A percentile compares a stretch with the other conserved stretches of the same genome.
These are phyloP conservation scores for Podiceps cristatus DNA, from an alignment of 2,113 vertebrate genomes.

Conservation along the genomic window DNA sequence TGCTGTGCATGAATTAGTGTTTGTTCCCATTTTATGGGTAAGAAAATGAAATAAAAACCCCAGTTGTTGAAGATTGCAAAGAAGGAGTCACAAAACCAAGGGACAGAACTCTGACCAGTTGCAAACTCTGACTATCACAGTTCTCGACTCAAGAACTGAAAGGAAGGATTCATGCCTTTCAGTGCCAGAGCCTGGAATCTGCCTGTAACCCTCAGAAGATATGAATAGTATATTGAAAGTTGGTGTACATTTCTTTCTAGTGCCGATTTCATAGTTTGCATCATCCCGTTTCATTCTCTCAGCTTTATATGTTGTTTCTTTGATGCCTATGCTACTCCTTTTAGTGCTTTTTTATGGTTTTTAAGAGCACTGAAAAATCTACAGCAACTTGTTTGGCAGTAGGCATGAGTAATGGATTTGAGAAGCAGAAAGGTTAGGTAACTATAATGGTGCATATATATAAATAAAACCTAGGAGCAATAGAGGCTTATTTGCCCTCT, in stretches of 20 bases:
- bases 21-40: background rate
- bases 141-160: background rate
- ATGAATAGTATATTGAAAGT: background rate
- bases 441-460: background rate
- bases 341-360: background rate
- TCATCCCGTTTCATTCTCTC: background rate
- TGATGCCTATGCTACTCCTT: background rate
- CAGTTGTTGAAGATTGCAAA: background rate
- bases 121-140: background rate
- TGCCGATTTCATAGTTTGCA: background rate
- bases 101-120: background rate
- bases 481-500: background rate
- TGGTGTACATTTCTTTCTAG: background rate
- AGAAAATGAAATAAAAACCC: background rate
- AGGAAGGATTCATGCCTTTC: background rate
- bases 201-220: background rate
- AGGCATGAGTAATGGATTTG: background rate
- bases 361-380: background rate
- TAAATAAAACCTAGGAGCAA: background rate
- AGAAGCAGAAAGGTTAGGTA: slow-evolving; percentile 45
- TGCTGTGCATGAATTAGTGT: background rate
- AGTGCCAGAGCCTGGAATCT: background rate
- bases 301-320: background rate
- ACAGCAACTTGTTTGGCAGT: background rate
- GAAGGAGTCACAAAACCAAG: background rate